phyloP scores from a whole-genome alignment of 2,113 vertebrate species.

The Pristiophorus japonicus region DNA sequence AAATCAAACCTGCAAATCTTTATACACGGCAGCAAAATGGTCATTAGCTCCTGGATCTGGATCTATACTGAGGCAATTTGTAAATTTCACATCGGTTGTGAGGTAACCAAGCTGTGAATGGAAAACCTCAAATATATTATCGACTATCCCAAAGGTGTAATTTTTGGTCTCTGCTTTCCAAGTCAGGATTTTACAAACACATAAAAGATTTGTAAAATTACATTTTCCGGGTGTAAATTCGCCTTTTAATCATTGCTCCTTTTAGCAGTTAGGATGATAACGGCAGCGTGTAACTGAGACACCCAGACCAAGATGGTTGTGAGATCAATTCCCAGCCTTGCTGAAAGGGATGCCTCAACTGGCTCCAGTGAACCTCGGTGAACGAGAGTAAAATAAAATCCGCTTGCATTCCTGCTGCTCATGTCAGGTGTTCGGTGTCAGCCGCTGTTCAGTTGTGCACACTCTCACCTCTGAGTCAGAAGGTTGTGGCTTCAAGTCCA shows the following conservation, averaged over 20 bases:
- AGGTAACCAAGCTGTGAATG: no score
- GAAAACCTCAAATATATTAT: no score
- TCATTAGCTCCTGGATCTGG: not conserved
- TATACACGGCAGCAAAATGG: not conserved
- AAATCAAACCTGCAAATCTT: conserved; percentile 4
- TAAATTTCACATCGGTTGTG: not conserved
- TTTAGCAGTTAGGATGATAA: not conserved
- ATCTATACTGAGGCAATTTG: not conserved
- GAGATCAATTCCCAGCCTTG: not conserved
- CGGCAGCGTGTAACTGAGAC: not conserved
- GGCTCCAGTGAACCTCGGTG: not conserved
- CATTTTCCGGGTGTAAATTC: not conserved
- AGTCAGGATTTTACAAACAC: not conserved
- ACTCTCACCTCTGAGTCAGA: not conserved
- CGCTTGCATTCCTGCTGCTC: not conserved
- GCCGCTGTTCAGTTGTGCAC: no score
- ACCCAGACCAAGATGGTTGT: not conserved
- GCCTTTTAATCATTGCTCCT: not conserved
- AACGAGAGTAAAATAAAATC: not conserved
- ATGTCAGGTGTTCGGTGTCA: not conserved
- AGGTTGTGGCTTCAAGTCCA: not conserved
- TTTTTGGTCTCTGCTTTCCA: not conserved
- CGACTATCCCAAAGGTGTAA: not conserved
- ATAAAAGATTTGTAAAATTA: not conserved
- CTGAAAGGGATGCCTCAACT: not conserved